A percentile compares a stretch with the other conserved stretches of the same genome.
phyloP scores from a whole-genome alignment of 1,140 invertebrate species.

The Drosophila malerkotliana region DNA sequence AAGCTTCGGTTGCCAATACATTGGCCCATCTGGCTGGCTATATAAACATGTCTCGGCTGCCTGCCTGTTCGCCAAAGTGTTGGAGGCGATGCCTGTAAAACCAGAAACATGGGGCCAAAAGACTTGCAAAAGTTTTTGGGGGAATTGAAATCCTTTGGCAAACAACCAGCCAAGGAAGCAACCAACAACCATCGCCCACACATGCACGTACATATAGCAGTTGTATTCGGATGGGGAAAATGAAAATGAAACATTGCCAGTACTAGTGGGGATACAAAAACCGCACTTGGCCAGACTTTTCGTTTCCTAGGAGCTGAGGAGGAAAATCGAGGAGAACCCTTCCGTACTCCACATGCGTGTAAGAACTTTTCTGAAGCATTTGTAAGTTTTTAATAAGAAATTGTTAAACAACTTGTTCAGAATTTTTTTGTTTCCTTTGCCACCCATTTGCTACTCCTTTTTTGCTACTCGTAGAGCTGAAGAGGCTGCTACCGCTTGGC shows the following conservation, averaged over 20 bases:
- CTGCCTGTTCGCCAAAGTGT: conserved; percentile 29
- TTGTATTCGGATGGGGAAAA: background rate
- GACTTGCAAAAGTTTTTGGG: conserved; percentile 69
- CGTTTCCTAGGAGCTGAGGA: conserved; percentile 18
- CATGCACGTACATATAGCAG: conserved; percentile 1
- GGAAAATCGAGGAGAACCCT: conserved; percentile 17
- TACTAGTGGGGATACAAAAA: conserved; percentile 53
- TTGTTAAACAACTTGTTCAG: conserved; percentile 74
- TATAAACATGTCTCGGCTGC: conserved; percentile 54
- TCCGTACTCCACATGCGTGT: conserved; percentile 53
- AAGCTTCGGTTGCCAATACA: conserved; percentile 54
- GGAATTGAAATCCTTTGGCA: conserved; percentile 74
- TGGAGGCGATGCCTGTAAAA: conserved; percentile 48
- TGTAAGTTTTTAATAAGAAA: conserved; percentile 79
- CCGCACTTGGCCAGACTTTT: conserved; percentile 64
- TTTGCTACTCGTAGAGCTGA: background rate
- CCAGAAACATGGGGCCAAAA: conserved; percentile 74
- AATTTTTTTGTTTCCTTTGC: conserved; percentile 21
- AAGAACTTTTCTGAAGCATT: conserved; percentile 61
- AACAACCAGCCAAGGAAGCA: conserved; percentile 38
- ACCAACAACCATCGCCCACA: conserved; percentile 7
- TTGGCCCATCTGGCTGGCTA: conserved; percentile 52
- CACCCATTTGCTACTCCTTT: conserved; percentile 24
- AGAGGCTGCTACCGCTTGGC: conserved; percentile 35
- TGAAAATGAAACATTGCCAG: conserved; percentile 54